Conservation (phyloP, 1,140 invertebrate species). For the Leucophenga varia region DNA sequence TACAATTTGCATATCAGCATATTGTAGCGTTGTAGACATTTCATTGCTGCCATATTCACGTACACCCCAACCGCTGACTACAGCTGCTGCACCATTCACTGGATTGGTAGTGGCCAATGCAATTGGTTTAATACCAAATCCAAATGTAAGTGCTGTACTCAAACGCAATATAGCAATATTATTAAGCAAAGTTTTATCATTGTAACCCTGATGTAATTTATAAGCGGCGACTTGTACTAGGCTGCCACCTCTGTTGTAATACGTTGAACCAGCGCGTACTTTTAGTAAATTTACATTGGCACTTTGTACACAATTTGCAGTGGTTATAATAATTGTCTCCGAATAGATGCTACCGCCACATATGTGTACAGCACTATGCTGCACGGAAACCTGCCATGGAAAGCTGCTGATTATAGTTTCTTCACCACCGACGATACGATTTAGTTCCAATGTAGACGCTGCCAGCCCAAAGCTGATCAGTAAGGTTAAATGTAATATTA, state of each 20-base stretch:
- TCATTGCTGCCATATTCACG: constrained; percentile 7
- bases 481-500: too few relatives aligned
- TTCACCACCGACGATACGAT: constrained; percentile 37
- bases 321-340: constrained; percentile 57
- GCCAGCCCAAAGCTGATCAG: too few relatives aligned
- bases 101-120: constrained; percentile 31
- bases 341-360: constrained; percentile 64
- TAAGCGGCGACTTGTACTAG: constrained; percentile 34
- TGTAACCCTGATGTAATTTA: constrained; percentile 30
- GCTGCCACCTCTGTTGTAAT: constrained; percentile 18
- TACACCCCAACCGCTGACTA: constrained; percentile 41
- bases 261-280: constrained; percentile 29
- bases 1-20: constrained; percentile 33
- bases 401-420: constrained; percentile 16
- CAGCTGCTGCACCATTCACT: constrained; percentile 18
- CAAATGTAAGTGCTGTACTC: constrained; percentile 21
- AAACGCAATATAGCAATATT: constrained; percentile 50
- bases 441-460: too few relatives aligned
- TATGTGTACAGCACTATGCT: constrained; percentile 32
- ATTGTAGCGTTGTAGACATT: constrained; percentile 24
- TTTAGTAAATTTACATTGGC: not conserved
- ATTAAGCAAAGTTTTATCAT: constrained; percentile 29
- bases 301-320: constrained; percentile 58
- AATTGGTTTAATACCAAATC: constrained; percentile 28
- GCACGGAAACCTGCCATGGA: constrained; percentile 41